Base-by-base conservation (phyloP, 2,113 vertebrate species). In the Cardinalis cardinalis region DNA sequence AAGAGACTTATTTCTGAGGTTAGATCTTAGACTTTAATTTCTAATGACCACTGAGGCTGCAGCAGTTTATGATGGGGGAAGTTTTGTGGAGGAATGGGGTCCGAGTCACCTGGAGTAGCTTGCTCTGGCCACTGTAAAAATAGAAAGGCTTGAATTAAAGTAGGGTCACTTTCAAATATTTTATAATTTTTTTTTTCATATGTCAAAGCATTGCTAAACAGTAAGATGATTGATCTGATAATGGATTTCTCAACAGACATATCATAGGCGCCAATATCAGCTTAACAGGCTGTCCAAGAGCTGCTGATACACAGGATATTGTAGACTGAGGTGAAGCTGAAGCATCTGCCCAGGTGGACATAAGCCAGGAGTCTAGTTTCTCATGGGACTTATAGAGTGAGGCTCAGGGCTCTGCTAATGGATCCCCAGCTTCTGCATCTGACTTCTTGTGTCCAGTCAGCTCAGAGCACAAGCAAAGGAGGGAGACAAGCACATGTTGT, bases 91-190 rank as follows among this genome's bases (percentile, higher is more conserved):
- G 31, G 18, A 90, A 52, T 7, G 15, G 18, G 17, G 14, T 65
- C 19, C 0, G 0, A 65, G n/a, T 41, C 16, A 65, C 23, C 4
- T 3, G 1, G 36, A 53, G 18, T 19, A 82, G 9, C 20, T 69
- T 84, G 15, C 26, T 84, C 7, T 53, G 59, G 4, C 51, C 18
- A 24, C 38, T 43, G 34, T 72, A 25, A 82, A 65, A 72, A 55
- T 1, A 69, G 48, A 69, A 79, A 43, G 5, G 1, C 24, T 44
- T 88, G 25, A 80, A 63, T 77, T 64, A 44, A 7, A 38, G 9
- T 58, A 28, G 24, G 56, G 8, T 59, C 2, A 1, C 24, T 84
- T 87, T 70, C 18, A 79, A 36, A 59, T 55, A 1, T 66, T 73
- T 70, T 43, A 18, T 31, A 13, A 29, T 26, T 29, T 60, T 72